Evolutionary conservation across 2,797 vertebrate species (phyloP), one percentile per base, ranked within the genome.

Genomic region (Cynopterus sphinx): DNA sequence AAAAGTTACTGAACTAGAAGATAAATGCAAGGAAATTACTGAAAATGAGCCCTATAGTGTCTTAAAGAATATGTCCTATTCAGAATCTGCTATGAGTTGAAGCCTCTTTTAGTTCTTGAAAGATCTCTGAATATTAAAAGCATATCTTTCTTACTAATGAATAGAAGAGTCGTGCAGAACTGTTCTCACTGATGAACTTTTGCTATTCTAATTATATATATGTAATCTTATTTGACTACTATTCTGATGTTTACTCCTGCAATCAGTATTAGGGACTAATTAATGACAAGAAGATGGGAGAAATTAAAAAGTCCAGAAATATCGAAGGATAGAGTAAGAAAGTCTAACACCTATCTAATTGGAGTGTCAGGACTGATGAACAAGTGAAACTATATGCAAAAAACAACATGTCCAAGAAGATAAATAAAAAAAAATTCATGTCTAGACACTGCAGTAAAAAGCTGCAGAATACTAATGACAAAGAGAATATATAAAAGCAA

Each of bases 31-130:
- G n/a, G 4, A 74, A 68, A 78, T 74, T 33, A 26, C 39, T n/a
- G 43, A 53, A 19, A 73, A 61, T 36, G 68, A 39, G 31, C 81
- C 10, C 26, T 49, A 19, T 6, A 74, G 5, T 70, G 22, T 68
- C 33, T 88, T 84, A 36, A 82, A 71, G 53, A 70, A 36, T 68
- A 81, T 55, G 57, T n/a, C 59, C 13, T 28, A 36, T 55, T 57
- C 43, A 53, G 74, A 49, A 51, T 67, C 59, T 70, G 19, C 55
- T 86, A 70, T 26, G 46, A 77, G 73, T 86, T 91, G 36, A 93
- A 77, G n/a, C 16, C 43, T 88, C 19, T 75, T 86, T 71, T 57
- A 68, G 28, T 94, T 94, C 28, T 83, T 71, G 39, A 95, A 83
- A 55, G 39, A 9, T 53, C 24, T 36, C 68, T 87, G 43, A 90